Evolutionary conservation across 2,888 invertebrate species (phyloP).

Genomic region (Aphodius sticticus): DNA sequence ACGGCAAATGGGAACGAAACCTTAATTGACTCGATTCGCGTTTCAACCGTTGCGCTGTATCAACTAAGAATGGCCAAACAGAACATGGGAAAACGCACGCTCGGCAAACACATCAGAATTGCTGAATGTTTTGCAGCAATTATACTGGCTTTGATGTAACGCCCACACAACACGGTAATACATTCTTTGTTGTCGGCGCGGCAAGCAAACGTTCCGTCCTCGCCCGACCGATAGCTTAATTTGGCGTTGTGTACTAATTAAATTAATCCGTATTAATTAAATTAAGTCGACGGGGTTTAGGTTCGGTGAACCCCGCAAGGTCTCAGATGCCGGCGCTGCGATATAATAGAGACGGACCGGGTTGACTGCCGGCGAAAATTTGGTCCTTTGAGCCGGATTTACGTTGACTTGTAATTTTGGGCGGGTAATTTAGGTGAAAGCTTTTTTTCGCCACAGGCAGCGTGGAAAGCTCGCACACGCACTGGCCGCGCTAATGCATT

Average conservation of each 20-base stretch:
- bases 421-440: not conserved
- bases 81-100: not conserved
- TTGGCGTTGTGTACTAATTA: not conserved
- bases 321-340: not conserved
- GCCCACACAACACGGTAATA: not conserved
- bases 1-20: not conserved
- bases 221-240: not conserved
- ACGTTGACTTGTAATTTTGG: not conserved
- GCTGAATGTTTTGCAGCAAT: not conserved
- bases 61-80: not conserved
- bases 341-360: not conserved
- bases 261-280: conserved; percentile 4
- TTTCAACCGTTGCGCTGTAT: not conserved
- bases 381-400: conserved; percentile 4
- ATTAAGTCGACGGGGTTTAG: not conserved
- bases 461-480: not conserved
- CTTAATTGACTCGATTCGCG: not conserved
- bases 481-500: not conserved
- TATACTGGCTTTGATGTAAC: not conserved
- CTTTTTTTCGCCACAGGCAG: not conserved
- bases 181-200: not conserved
- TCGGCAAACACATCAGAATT: not conserved
- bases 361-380: not conserved
- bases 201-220: not conserved
- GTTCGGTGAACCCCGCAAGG: not conserved